Conservation (phyloP, 35 echinoderm and acorn worm species). For the Apostichopus parvimensis region DNA sequence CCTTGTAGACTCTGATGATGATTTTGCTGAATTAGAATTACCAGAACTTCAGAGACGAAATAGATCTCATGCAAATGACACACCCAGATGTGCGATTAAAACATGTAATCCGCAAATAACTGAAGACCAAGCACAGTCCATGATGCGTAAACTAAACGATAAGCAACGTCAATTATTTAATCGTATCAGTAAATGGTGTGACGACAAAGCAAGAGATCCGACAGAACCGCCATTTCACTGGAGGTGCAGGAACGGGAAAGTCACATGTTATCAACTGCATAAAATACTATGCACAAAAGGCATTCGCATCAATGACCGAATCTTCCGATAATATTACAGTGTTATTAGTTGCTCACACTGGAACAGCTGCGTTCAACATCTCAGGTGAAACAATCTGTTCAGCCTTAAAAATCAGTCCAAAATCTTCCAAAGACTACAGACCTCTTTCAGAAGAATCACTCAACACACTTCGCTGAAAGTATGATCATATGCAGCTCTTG, state of each 20-base stretch:
- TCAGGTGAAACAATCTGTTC: slow-evolving; percentile 41
- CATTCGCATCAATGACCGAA: background rate
- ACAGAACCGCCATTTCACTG: slow-evolving; percentile 31
- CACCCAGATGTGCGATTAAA: background rate
- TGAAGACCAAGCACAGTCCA: background rate
- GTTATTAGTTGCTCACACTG: slow-evolving; percentile 66
- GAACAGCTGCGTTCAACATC: slow-evolving; percentile 77
- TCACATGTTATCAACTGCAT: slow-evolving; percentile 35
- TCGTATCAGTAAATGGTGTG: background rate
- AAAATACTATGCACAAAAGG: background rate
- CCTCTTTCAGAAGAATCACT: slow-evolving; percentile 55
- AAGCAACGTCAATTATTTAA: slow-evolving; percentile 43
- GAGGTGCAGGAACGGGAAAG: slow-evolving; percentile 51
- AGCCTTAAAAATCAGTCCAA: slow-evolving; percentile 15
- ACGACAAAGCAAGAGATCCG: background rate
- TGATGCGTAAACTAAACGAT: slow-evolving; percentile 17
- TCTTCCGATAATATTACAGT: slow-evolving; percentile 51
- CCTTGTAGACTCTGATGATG: background rate
- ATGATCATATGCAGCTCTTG: slow-evolving; percentile 47
- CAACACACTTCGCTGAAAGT: slow-evolving; percentile 61
- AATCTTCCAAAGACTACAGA: slow-evolving; percentile 44
- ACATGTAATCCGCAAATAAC: background rate
- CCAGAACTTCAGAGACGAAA: background rate
- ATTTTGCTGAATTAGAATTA: background rate
- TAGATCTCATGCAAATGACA: too few species aligned